phyloP scores from a whole-genome alignment of 2,113 vertebrate genomes.

The Meriones unguiculatus region DNA sequence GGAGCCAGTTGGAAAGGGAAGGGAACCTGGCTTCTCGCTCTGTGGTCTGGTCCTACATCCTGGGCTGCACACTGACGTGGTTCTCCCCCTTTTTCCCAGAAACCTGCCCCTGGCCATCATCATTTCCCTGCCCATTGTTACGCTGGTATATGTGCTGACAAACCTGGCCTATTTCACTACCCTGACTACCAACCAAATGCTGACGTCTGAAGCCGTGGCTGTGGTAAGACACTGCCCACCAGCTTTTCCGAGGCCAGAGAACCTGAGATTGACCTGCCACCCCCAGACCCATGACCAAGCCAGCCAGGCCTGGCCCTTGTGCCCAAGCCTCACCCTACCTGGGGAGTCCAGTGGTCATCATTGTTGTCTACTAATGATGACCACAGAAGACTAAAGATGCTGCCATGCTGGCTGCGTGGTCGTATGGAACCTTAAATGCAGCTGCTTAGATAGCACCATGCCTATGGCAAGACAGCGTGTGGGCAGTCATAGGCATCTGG shows the following conservation, averaged over 20 bases:
- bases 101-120: conserved; percentile 98
- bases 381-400: too few relatives aligned
- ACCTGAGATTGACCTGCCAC: background rate
- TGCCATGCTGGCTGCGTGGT: too few relatives aligned
- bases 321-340: accelerated
- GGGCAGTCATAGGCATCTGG: background rate
- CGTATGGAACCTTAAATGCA: accelerated
- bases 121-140: conserved; percentile 97
- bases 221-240: conserved; percentile 89
- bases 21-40: background rate
- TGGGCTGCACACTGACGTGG: accelerated
- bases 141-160: conserved; percentile 96
- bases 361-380: background rate
- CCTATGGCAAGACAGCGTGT: background rate
- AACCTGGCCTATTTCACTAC: conserved; percentile 99
- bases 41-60: too few relatives aligned
- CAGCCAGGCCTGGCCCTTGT: background rate
- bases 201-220: conserved; percentile 94
- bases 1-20: accelerated
- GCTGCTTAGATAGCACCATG: accelerated
- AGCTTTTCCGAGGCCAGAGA: background rate
- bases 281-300: background rate
- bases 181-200: conserved; percentile 92
- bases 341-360: too few relatives aligned
- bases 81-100: conserved; percentile 82